These are phyloP conservation scores for Carapus acus DNA, from an alignment of 2,797 vertebrate genomes.

Conservation along the genomic window DNA sequence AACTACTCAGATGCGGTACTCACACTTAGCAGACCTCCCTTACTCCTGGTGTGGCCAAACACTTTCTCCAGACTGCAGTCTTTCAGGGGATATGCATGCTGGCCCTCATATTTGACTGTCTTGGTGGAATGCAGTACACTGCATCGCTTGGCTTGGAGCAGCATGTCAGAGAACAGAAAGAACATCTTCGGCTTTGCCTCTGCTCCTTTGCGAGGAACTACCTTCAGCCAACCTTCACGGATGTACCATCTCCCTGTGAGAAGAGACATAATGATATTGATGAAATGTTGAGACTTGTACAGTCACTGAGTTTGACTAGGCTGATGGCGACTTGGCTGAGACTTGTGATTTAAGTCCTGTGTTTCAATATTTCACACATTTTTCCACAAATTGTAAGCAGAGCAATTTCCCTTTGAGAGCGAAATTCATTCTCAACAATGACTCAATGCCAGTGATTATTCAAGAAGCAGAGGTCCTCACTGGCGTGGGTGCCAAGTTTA, in stretches of 20 bases:
- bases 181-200: conserved; percentile 66
- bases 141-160: conserved; percentile 59
- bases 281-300: no score
- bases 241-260: conserved; percentile 70
- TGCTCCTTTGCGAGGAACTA: conserved; percentile 67
- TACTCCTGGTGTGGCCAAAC: conserved; percentile 77
- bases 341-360: no score
- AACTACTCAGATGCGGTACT: conserved; percentile 22
- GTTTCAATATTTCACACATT: no score
- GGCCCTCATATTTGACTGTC: conserved; percentile 68
- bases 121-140: conserved; percentile 62
- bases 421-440: no score
- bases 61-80: conserved; percentile 72
- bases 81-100: conserved; percentile 64
- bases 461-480: no score
- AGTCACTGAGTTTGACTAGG: no score
- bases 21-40: conserved; percentile 72
- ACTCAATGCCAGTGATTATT: no score
- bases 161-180: conserved; percentile 72
- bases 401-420: no score
- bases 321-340: no score
- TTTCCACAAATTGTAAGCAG: no score
- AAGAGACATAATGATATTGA: no score
- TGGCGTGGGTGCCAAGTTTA: no score
- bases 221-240: conserved; percentile 73